Evolutionary conservation across 1,140 invertebrate genomes (phyloP), one percentile per base, ranked within the genome.

Genomic region (Galleria mellonella): DNA sequence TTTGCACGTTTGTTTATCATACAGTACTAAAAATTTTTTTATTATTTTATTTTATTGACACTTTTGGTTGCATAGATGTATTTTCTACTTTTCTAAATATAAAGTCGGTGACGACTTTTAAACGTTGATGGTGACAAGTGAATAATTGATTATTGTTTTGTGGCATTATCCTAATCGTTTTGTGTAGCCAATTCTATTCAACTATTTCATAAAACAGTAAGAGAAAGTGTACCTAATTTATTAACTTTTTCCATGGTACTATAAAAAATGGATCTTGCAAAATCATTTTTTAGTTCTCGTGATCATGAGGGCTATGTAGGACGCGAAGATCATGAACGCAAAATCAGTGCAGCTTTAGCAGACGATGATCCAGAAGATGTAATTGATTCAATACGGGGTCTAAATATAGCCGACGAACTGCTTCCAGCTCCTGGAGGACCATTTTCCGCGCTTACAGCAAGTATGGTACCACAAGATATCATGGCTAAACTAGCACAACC

Each of bases 391-490:
- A 88, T 89, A 53, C 88, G 90, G 58, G 89, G 88, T 9, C 70
- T 92, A 23, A 92, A 90, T 72, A 86, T 92, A 43, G 88, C 89
- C 30, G 92, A 93, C 70, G 88, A 90, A 42, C 62, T 93, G 29
- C 89, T 91, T 30, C 93, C 93, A 10, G 89, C 88, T 43, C 93
- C 93, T 14, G 93, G 93, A 3, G 93, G 93, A 13, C 91, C 94
- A 6, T 95, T 95, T 78, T 98, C 95, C 17, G 96, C 96, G 4
- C 87, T 99, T 0, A 98, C 95, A 13, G 91, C 96, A 9, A 98
- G 96, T 35, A 98, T 99, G 96, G 97, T 97, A 92, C 97, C 97
- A 11, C 96, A 98, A 79, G 95, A 98, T 78, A 93, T 98, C 29
- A 88, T 98, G 59, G 91, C 91, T 1, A 95, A 94, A 85, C 78